Conservation (phyloP, 2,888 invertebrate genomes). For the Gortyna flavago region DNA sequence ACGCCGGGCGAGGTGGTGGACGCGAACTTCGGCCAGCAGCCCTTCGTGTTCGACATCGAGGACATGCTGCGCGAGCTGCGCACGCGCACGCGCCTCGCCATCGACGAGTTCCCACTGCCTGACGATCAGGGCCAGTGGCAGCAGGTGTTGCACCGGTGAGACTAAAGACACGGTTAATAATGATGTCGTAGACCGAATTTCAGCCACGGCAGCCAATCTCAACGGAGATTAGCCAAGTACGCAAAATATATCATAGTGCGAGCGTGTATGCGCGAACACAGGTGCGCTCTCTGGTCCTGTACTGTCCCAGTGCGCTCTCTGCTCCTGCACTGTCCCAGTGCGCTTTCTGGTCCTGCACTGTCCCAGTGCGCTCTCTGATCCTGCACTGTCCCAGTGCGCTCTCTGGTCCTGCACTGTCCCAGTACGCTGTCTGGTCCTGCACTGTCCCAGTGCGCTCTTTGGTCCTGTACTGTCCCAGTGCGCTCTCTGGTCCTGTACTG, state of each 20-base stretch:
- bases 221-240: not conserved
- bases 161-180: not conserved
- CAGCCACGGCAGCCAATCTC: not conserved
- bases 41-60: conserved; percentile 99
- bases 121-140: conserved; percentile 98
- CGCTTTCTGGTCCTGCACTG: no score
- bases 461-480: no score
- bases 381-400: no score
- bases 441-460: no score
- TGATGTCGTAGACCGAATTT: no score
- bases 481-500: no score
- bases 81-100: conserved; percentile 94
- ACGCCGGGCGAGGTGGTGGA: conserved; percentile 99
- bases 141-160: conserved; percentile 96
- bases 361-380: no score
- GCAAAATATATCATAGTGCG: not conserved
- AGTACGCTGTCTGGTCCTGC: no score
- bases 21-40: conserved; percentile 99
- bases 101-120: conserved; percentile 96
- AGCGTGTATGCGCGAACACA: not conserved
- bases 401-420: no score
- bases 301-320: not conserved
- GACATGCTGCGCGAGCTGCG: conserved; percentile 98
- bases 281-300: not conserved
- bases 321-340: no score